Base-by-base conservation (phyloP, 37 sponge, comb jelly and placozoan genomes). In the Aplysina aerophoba region DNA sequence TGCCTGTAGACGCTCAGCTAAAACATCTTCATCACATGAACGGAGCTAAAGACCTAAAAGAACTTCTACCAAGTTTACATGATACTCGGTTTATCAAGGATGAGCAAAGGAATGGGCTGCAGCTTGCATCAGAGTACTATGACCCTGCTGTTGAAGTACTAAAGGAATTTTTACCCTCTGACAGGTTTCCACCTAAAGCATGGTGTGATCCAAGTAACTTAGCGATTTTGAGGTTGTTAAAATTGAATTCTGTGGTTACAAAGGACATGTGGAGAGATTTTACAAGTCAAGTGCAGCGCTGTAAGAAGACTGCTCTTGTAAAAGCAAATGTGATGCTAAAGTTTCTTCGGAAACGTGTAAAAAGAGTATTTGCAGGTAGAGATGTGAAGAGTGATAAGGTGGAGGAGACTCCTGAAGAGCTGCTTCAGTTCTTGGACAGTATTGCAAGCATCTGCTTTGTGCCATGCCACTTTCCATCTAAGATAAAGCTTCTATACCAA, bases 101-200 rank as follows among this genome's bases (percentile, higher is more conserved):
- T 36, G 57, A 59, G 27, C 59, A 78, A n/a, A 82, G 53, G 38
- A 0, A 31, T 12, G 44, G 12, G 20, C 21, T 19, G 33, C 17
- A 30, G 1, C 22, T 40, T 30, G 85, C 84, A 14, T 53, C 83
- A 31, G 85, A 91, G n/a, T 69, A 86, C 21, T 87, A 68, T 69
- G 87, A 91, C 72, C 85, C 85, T 57, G 22, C 37, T n/a, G 44
- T 55, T 38, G 50, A 67, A 50, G 71, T 84, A 20, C 64, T 86
- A 25, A 55, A 39, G 34, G 62, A n/a, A 17, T 91, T 91, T 55
- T 28, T 62, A 19, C 16, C 24, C 21, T 41, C 25, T 2, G 19
- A 79, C 24, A 4, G 64, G 31, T 81, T 79, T 65, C 85, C 85
- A 22, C 37, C 60, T 21, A 14, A 27, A 25, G 21, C 19, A 1